Evolutionary conservation across 2,888 invertebrate species (phyloP).

Genomic region (Noctuana brunneofusca): DNA sequence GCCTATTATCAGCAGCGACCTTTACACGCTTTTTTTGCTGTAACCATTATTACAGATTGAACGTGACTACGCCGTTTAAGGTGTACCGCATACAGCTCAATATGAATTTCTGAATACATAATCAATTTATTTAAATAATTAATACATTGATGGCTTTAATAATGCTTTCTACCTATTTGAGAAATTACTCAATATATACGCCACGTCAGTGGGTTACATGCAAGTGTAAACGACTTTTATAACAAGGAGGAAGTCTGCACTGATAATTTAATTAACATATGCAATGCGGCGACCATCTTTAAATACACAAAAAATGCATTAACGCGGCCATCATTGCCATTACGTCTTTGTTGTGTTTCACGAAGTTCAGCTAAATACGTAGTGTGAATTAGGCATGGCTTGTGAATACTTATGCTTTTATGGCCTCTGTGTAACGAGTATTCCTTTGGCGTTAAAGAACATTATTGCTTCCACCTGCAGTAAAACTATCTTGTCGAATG

Average conservation of each 20-base stretch:
- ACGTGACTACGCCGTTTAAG: conserved; percentile 70
- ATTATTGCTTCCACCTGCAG: conserved; percentile 54
- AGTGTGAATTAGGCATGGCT: conserved; percentile 74
- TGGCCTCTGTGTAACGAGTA: conserved; percentile 45
- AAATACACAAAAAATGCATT: conserved; percentile 76
- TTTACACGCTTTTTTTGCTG: conserved; percentile 67
- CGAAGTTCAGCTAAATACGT: conserved; percentile 77
- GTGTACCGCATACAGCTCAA: conserved; percentile 63
- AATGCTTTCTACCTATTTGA: too few relatives aligned
- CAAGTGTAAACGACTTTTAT: conserved; percentile 63
- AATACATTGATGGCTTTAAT: conserved; percentile 11
- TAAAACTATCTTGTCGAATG: conserved; percentile 55
- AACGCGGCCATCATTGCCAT: conserved; percentile 75
- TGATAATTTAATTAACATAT: conserved; percentile 76
- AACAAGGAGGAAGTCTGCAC: conserved; percentile 70
- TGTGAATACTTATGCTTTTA: conserved; percentile 47
- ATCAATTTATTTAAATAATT: conserved; percentile 53
- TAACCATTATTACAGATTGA: conserved; percentile 58
- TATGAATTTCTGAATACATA: conserved; percentile 62
- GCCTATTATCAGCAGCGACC: conserved; percentile 69
- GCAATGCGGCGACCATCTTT: conserved; percentile 64
- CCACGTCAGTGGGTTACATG: conserved; percentile 7
- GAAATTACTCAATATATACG: conserved; percentile 33
- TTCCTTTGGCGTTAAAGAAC: conserved; percentile 51
- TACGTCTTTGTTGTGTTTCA: conserved; percentile 76